A percentile compares a stretch with the other conserved stretches of the same genome.
These are phyloP conservation scores for Ephialtes manifestator DNA, from an alignment of 2,888 invertebrate species.

Conservation along the genomic window DNA sequence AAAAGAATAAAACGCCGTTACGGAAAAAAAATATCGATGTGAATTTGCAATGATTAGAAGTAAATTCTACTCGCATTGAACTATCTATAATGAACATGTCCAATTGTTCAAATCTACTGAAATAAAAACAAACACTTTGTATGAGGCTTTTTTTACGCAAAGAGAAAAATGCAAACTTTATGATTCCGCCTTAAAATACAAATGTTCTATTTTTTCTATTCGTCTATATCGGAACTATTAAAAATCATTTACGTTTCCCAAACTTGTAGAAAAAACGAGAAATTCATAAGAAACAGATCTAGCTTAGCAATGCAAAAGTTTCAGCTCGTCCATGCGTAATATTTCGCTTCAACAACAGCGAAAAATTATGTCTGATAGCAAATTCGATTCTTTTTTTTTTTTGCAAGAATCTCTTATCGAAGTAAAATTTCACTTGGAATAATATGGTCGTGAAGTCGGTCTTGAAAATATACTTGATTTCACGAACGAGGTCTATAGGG, in stretches of 20 bases:
- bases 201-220: too few species aligned
- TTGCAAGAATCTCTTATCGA: not conserved
- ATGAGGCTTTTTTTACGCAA: too few species aligned
- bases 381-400: not conserved
- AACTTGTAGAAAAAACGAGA: not conserved
- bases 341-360: not conserved
- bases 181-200: too few species aligned
- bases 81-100: not conserved
- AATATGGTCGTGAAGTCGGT: not conserved
- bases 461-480: conserved; percentile 22
- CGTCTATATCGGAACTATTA: too few species aligned
- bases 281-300: not conserved
- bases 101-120: not conserved
- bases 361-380: not conserved
- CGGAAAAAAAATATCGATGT: conserved; percentile 8
- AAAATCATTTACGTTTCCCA: too few species aligned
- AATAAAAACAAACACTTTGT: too few species aligned
- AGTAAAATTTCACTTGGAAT: conserved; percentile 2
- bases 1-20: too few species aligned
- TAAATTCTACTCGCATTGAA: not conserved
- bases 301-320: not conserved
- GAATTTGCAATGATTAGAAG: conserved; percentile 2
- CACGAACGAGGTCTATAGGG: not conserved
- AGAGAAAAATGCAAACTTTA: too few species aligned
- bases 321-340: not conserved